Percentiles rank a stretch among this genome's conserved stretches.
These are phyloP conservation scores for Agrenia bidenticulata DNA, from an alignment of 2,888 invertebrate genomes.

Conservation along the genomic window DNA sequence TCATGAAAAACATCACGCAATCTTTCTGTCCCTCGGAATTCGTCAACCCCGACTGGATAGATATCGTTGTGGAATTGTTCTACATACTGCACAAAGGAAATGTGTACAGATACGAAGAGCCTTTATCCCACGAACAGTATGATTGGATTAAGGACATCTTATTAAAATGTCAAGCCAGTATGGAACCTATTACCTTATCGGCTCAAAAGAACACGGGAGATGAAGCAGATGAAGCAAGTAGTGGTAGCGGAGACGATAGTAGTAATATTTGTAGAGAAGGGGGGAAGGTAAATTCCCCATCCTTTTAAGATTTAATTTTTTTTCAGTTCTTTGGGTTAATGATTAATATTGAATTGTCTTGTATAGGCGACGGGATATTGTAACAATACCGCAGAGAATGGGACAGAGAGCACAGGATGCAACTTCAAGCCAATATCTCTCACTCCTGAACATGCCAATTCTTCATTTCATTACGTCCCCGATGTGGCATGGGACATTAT, in stretches of 20 bases:
- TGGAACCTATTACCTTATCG: slow-evolving; percentile 1
- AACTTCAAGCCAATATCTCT: slow-evolving; percentile 26
- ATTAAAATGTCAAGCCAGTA: slow-evolving; percentile 21
- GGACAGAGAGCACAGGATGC: slow-evolving; percentile 17
- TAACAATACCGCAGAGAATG: slow-evolving; percentile 20
- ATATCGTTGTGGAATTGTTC: slow-evolving; percentile 38
- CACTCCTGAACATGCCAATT: slow-evolving; percentile 25
- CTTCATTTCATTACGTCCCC: slow-evolving; percentile 42
- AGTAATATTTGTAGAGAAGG: background rate
- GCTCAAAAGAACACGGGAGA: background rate
- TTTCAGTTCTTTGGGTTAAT: too few relatives aligned
- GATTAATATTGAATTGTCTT: background rate
- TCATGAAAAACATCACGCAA: slow-evolving; percentile 41
- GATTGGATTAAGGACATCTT: slow-evolving; percentile 46
- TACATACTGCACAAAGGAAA: slow-evolving; percentile 44
- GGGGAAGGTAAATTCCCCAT: background rate
- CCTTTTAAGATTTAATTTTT: too few relatives aligned
- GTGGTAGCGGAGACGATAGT: too few relatives aligned
- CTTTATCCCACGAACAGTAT: slow-evolving; percentile 32
- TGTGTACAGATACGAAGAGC: slow-evolving; percentile 40
- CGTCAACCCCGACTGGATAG: slow-evolving; percentile 37
- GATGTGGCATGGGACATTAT: slow-evolving; percentile 49
- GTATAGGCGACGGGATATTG: slow-evolving; percentile 34
- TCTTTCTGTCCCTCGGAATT: slow-evolving; percentile 36
- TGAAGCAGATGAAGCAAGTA: too few relatives aligned